Base-by-base conservation (phyloP, 2,888 invertebrate genomes). In the Epicampocera succincta region DNA sequence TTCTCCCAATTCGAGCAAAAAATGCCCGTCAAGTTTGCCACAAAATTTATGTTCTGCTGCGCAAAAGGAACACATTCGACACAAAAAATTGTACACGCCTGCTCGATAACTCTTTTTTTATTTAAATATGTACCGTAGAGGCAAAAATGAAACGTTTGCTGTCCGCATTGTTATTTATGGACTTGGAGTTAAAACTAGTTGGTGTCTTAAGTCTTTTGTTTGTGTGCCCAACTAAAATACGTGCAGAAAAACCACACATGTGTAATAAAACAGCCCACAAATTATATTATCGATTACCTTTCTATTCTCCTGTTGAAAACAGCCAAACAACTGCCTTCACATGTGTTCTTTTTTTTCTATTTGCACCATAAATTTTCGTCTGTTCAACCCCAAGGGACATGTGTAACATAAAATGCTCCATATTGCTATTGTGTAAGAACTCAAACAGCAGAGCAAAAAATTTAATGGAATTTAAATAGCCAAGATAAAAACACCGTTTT, bases 151-250 rank as follows among this genome's bases (percentile, higher is more conserved):
- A 42, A 21, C 15, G 38, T 52, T 19, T 25, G 9, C 17, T 29
- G 54, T 9, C 46, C n/a, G 11, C n/a, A n/a, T 33, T 29, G 15
- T 58, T 68, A 75, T 68, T 76, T 76, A 76, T 76, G 29, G 65
- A 72, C 40, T 74, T 48, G 15, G 5, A 65, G 48, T 17, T 58
- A 13, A 19, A 74, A 40, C 40, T 48, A 50, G 71, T 66, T 76
- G 65, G 75, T 75, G 15, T 58, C 75, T 54, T 60, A 71, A 71
- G 60, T 76, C 66, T 80, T 80, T 80, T 71, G 75, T 74, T 80
- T 75, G 29, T 1, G 15, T 11, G 3, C 48, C 33, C 21, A 21
- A n/a, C n/a, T n/a, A 19, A 33, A 65, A 54, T 21, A 6, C 6
- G 1, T 1, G 33, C 1, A 33, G 5, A 25, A 11, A 56, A 33